Conservation (phyloP, 2,113 vertebrate genomes). For the Dermatemys mawii region DNA sequence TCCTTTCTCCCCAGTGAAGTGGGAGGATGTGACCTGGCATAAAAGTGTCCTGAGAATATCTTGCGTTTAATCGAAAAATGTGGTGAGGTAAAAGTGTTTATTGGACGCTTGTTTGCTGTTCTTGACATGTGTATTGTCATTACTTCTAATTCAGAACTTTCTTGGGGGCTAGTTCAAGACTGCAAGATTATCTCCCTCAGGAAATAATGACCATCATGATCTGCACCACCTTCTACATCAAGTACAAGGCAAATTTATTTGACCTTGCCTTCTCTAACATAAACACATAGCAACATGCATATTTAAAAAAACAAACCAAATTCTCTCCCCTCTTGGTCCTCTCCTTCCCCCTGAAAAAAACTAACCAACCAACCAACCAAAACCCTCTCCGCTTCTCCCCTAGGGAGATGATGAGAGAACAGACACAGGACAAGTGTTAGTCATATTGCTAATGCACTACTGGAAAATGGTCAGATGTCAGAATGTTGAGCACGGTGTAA, state of each 20-base stretch:
- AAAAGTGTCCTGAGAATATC: not conserved
- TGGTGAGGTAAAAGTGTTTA: not conserved
- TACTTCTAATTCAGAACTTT: not conserved
- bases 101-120: not conserved
- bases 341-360: too few relatives aligned
- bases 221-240: not conserved
- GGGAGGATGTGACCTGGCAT: not conserved
- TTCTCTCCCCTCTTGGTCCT: too few relatives aligned
- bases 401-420: not conserved
- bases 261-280: not conserved
- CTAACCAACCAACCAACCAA: not conserved
- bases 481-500: not conserved
- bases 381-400: not conserved
- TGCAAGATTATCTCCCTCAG: too few relatives aligned
- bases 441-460: not conserved
- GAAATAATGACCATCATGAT: too few relatives aligned
- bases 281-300: not conserved
- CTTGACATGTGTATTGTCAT: not conserved
- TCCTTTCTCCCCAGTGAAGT: not conserved
- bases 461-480: not conserved
- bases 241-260: not conserved
- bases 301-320: not conserved
- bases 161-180: too few relatives aligned
- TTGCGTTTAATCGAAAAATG: not conserved
- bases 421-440: not conserved